A percentile compares a stretch with the other conserved stretches of the same genome.
Conservation (phyloP, 1,140 invertebrate species). For the Pygmarrhopalites habei region DNA sequence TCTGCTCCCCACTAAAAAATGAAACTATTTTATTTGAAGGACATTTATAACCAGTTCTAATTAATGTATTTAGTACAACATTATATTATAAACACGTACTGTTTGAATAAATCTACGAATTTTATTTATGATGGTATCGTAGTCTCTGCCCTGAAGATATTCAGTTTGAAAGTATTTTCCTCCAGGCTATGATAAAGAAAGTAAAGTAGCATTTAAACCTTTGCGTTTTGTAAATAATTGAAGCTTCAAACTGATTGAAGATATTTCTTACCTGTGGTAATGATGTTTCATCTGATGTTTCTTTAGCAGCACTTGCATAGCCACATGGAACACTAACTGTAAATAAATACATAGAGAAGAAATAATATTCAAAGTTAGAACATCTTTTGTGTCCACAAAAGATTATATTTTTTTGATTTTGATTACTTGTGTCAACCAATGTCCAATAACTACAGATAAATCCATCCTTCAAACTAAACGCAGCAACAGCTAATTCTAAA, state of each 20-base stretch:
- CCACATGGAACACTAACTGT: slow-evolving; percentile 15
- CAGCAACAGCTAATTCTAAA: slow-evolving; percentile 22
- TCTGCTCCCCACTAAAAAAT: background rate
- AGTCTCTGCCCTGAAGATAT: slow-evolving; percentile 3
- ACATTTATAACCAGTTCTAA: no score
- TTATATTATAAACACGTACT: no score
- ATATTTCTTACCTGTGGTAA: no score
- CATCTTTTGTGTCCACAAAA: no score
- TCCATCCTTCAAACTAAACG: slow-evolving; percentile 28
- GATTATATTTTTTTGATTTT: no score
- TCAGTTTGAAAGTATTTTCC: background rate
- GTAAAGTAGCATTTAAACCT: no score
- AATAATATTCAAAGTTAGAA: slow-evolving; percentile 1
- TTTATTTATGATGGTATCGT: slow-evolving; percentile 17
- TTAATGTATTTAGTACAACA: no score
- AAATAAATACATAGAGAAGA: no score
- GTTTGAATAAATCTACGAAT: slow-evolving; percentile 20
- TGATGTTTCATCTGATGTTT: slow-evolving; percentile 19
- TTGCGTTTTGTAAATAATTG: no score
- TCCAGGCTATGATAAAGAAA: no score
- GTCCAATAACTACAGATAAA: slow-evolving; percentile 8
- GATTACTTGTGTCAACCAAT: slow-evolving; percentile 32
- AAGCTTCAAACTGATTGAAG: no score
- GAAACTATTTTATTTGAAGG: no score
- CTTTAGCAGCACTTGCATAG: slow-evolving; percentile 27